Evolutionary conservation across 2,113 vertebrate genomes (phyloP), one percentile per base, ranked within the genome.

Genomic region (Cranoglanis bouderius): DNA sequence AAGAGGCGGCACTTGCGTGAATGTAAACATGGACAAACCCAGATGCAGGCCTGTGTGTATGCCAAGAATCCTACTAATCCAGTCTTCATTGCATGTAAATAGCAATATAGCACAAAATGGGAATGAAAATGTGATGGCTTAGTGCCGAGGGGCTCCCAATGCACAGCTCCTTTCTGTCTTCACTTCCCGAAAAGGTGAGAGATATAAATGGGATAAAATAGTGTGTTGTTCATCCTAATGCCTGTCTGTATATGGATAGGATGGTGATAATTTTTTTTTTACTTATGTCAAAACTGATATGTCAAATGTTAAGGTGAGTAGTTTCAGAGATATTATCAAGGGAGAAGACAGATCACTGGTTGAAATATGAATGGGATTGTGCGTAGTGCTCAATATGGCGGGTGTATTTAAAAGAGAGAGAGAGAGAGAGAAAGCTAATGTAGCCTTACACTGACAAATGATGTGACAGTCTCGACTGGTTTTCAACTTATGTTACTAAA

Each of bases 31-130:
- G 53, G 84, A 90, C 26, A 35, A 72, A 32, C 80, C n/a, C 53
- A 29, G 82, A 87, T 65, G 75, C 81, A 53, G 51, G 78, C 65
- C 55, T 35, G 32, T 72, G 55, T 63, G 24, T 70, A 49, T 26
- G 14, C 72, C 55, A 72, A 74, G 82, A 91, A 87, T 88, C 57
- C 63, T 77, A 53, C 78, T 88, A 89, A 92, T 88, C 88, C 85
- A n/a, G 16, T 3, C 80, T 91, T 74, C 57, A 74, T 59, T 74
- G 82, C 75, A 43, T 90, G 84, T 89, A 86, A 84, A 87, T 72
- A 82, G 72, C 13, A 19, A 16, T 19, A 81, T 55, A 82, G 86
- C 38, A 53, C 46, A 29, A 65, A 85, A 88, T 72, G 82, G 77
- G 57, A 87, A 84, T 65, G 63, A 61, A 85, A 88, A 80, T 72